These are phyloP conservation scores for Drosophila equinoxialis DNA, from an alignment of 1,140 invertebrate species.

Conservation along the genomic window DNA sequence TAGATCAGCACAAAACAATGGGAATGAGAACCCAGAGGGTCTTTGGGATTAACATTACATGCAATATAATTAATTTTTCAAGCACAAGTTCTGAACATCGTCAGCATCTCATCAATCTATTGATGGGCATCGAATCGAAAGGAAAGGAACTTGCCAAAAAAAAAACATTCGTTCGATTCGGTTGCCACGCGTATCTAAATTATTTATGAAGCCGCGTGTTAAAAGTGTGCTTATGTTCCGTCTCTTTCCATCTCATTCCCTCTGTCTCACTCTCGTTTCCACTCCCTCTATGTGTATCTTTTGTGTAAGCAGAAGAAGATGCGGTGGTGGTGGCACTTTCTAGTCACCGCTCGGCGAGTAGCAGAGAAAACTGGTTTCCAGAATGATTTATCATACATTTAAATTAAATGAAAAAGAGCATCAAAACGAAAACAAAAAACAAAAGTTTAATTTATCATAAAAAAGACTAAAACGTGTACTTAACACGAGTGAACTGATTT, in stretches of 20 bases:
- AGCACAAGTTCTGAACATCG: conserved; percentile 23
- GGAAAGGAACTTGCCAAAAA: conserved; percentile 57
- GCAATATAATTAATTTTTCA: conserved; percentile 33
- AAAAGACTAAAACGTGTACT: conserved; percentile 79
- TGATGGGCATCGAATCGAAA: conserved; percentile 31
- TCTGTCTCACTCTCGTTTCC: conserved; percentile 50
- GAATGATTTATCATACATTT: conserved; percentile 81
- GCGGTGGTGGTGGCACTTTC: conserved; percentile 73
- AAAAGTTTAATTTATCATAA: conserved; percentile 78
- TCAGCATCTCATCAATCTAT: conserved; percentile 32
- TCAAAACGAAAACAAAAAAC: conserved; percentile 37
- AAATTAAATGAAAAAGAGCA: conserved; percentile 72
- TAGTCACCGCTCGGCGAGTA: conserved; percentile 57
- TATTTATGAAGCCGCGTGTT: conserved; percentile 70
- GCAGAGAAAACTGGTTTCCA: conserved; percentile 68
- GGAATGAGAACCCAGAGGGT: conserved; percentile 20
- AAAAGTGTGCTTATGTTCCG: conserved; percentile 64
- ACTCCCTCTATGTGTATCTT: conserved; percentile 37
- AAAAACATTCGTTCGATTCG: conserved; percentile 48
- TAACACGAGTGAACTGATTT: conserved; percentile 29
- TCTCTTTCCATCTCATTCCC: conserved; percentile 45
- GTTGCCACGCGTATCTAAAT: conserved; percentile 72
- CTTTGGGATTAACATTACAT: conserved; percentile 23
- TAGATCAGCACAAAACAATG: conserved; percentile 23
- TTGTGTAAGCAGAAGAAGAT: conserved; percentile 40